Evolutionary conservation across 2,888 invertebrate species (phyloP).

Genomic region (Theretra japonica): DNA sequence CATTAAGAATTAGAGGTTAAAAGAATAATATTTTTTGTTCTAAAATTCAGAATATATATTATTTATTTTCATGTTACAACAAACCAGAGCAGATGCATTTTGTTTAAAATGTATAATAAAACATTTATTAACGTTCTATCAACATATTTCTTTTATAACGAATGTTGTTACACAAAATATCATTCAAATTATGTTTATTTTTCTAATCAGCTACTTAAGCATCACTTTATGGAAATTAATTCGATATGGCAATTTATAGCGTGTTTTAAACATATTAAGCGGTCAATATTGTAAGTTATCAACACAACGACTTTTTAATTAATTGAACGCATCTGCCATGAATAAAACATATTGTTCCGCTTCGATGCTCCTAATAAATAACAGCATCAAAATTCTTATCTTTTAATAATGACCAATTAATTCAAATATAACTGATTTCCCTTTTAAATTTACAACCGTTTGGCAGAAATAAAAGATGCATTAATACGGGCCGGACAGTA

Average conservation of each 20-base stretch:
- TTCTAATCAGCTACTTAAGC: neutral
- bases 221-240: slow-evolving; percentile 25
- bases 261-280: slow-evolving; percentile 11
- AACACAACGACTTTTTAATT: slow-evolving; percentile 17
- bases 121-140: neutral
- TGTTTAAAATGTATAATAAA: neutral
- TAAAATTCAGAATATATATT: too few species aligned
- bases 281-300: slow-evolving; percentile 13
- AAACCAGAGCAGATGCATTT: too few species aligned
- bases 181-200: neutral
- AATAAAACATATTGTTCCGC: slow-evolving; percentile 19
- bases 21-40: too few species aligned
- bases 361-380: neutral
- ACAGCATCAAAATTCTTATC: neutral
- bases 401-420: slow-evolving; percentile 6
- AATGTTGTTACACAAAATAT: neutral
- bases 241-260: slow-evolving; percentile 19
- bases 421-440: neutral
- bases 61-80: too few species aligned
- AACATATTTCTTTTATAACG: neutral
- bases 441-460: neutral
- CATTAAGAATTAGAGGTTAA: too few species aligned
- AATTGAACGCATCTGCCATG: slow-evolving; percentile 6
- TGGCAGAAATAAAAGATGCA: slow-evolving; percentile 6
- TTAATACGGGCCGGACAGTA: slow-evolving; percentile 3